A percentile compares a stretch with the other conserved stretches of the same genome.
phyloP scores from a whole-genome alignment of 2,113 vertebrate species.

The Tiliqua scincoides region DNA sequence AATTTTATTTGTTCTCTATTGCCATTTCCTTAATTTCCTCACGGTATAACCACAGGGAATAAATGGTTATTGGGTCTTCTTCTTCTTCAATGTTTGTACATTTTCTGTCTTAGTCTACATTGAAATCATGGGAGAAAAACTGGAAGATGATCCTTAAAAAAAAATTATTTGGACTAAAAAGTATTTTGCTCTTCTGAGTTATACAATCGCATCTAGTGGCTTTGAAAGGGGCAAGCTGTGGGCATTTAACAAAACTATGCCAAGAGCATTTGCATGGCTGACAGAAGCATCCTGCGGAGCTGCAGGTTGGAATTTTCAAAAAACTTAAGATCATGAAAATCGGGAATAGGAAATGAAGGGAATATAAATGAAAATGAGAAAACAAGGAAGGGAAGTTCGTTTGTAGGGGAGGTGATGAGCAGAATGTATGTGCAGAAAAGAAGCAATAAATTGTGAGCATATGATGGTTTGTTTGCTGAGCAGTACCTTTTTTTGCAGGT shows the following conservation, averaged over 20 bases:
- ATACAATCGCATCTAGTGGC: background rate
- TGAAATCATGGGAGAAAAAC: background rate
- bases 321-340: background rate
- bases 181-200: background rate
- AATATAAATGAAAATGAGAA: background rate
- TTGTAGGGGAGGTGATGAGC: background rate
- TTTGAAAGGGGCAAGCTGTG: background rate
- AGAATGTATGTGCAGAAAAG: background rate
- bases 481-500: background rate
- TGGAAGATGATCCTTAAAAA: background rate
- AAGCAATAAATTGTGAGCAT: background rate
- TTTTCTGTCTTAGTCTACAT: background rate
- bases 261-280: background rate
- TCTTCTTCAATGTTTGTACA: conserved; percentile 1
- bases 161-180: background rate
- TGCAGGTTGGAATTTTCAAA: background rate
- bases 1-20: conserved; percentile 20
- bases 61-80: background rate
- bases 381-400: background rate
- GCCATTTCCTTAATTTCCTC: conserved; percentile 41
- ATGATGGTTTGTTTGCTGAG: background rate
- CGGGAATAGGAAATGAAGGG: background rate
- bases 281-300: background rate
- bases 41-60: conserved; percentile 9
- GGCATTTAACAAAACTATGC: background rate